These are phyloP conservation scores for Echiichthys vipera DNA, from an alignment of 2,797 vertebrate species.

Conservation along the genomic window DNA sequence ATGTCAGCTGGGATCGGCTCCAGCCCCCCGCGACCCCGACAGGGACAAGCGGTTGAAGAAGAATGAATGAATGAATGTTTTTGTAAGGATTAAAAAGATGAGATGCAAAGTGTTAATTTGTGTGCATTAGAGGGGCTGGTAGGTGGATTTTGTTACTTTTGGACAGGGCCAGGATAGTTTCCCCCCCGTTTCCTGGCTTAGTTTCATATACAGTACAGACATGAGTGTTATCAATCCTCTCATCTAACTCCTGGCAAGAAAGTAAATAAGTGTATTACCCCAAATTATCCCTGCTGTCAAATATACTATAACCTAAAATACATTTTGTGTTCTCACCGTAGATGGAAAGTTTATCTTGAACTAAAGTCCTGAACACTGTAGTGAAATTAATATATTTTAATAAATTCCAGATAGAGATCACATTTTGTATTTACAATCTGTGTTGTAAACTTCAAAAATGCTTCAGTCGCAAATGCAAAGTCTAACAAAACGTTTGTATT, in stretches of 20 bases:
- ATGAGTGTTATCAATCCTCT: not conserved
- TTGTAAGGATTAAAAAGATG: too few species aligned
- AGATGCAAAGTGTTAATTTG: not conserved
- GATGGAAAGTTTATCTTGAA: slow-evolving; percentile 2
- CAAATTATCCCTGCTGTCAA: too few species aligned
- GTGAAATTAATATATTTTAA: not conserved
- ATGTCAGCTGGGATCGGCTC: too few species aligned
- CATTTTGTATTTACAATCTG: slow-evolving; percentile 14
- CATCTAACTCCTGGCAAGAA: not conserved
- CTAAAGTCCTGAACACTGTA: not conserved
- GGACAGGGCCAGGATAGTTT: not conserved
- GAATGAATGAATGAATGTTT: too few species aligned
- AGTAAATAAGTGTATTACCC: not conserved
- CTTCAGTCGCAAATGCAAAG: slow-evolving; percentile 11
- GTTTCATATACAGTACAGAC: not conserved
- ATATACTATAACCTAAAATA: not conserved
- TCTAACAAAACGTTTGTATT: slow-evolving; percentile 54
- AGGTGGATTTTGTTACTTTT: not conserved
- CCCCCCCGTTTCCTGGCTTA: not conserved
- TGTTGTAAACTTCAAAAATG: slow-evolving; percentile 23
- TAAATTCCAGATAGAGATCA: slow-evolving; percentile 23
- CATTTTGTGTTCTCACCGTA: not conserved
- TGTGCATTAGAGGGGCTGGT: not conserved
- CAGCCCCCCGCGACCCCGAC: too few species aligned
- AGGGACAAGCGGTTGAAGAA: too few species aligned